Conservation (phyloP, 2,113 vertebrate species). For the Cebus imitator region DNA sequence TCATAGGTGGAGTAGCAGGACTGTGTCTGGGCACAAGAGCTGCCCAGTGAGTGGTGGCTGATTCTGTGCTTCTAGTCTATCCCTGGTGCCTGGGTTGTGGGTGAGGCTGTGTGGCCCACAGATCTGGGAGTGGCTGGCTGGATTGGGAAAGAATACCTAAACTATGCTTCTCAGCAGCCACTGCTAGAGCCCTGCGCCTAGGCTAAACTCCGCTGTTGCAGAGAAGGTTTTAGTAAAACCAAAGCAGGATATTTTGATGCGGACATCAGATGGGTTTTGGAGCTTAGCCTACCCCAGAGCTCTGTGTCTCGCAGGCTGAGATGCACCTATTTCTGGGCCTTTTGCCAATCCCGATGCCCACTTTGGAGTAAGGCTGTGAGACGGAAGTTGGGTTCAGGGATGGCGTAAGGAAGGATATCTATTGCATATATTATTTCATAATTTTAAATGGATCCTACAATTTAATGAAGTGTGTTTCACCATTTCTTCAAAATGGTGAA, state of each 20-base stretch:
- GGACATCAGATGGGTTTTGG: neutral
- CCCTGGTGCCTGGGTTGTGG: neutral
- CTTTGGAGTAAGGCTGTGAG: neutral
- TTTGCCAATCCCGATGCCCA: neutral
- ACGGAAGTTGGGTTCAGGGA: neutral
- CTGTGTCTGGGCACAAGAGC: rapidly evolving
- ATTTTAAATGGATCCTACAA: neutral
- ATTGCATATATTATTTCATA: neutral
- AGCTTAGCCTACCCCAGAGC: neutral
- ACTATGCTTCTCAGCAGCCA: neutral
- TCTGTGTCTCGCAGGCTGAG: neutral
- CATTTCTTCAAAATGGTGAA: neutral
- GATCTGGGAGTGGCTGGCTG: neutral
- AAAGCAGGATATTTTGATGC: neutral
- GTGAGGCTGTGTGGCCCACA: neutral
- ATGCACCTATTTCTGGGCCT: neutral
- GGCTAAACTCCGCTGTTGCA: neutral
- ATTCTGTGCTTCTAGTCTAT: neutral
- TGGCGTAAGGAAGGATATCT: neutral
- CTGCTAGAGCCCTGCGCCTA: neutral
- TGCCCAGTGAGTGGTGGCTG: neutral
- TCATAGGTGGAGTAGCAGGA: neutral
- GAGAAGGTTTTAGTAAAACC: neutral
- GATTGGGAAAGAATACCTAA: neutral
- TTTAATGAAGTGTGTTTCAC: neutral